Conservation (phyloP, 2,113 vertebrate genomes). For the Nibea albiflora region DNA sequence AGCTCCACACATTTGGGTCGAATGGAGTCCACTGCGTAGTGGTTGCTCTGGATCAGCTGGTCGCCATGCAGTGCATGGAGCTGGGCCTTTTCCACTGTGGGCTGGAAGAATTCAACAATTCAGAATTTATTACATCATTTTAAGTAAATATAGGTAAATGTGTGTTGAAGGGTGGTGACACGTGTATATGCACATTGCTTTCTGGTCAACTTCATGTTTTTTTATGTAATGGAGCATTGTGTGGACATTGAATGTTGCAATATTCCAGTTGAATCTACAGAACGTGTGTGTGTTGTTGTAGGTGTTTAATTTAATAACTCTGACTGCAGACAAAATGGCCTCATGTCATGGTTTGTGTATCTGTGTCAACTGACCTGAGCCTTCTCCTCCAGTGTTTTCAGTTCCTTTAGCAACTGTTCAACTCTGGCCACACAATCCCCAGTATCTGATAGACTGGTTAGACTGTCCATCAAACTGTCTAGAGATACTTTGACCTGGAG, state of each 20-base stretch:
- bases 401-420: conserved; percentile 89
- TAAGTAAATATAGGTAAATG: neutral
- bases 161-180: neutral
- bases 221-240: neutral
- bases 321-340: neutral
- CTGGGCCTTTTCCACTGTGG: conserved; percentile 91
- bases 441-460: conserved; percentile 83
- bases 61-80: conserved; percentile 90
- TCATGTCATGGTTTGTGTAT: neutral
- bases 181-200: neutral
- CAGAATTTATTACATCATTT: neutral
- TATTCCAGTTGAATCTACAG: too few species aligned
- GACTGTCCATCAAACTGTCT: conserved; percentile 85
- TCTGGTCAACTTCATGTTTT: neutral
- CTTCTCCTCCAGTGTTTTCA: conserved; percentile 88
- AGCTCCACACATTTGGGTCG: conserved; percentile 94
- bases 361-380: conserved; percentile 85
- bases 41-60: conserved; percentile 94
- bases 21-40: conserved; percentile 94
- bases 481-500: conserved; percentile 89
- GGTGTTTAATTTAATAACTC: neutral
- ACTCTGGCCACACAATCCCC: conserved; percentile 88
- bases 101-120: conserved; percentile 76
- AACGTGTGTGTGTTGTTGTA: neutral
- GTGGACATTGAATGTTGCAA: neutral